These are phyloP conservation scores for Engraulis encrasicolus DNA, from an alignment of 2,113 vertebrate genomes.

Conservation along the genomic window DNA sequence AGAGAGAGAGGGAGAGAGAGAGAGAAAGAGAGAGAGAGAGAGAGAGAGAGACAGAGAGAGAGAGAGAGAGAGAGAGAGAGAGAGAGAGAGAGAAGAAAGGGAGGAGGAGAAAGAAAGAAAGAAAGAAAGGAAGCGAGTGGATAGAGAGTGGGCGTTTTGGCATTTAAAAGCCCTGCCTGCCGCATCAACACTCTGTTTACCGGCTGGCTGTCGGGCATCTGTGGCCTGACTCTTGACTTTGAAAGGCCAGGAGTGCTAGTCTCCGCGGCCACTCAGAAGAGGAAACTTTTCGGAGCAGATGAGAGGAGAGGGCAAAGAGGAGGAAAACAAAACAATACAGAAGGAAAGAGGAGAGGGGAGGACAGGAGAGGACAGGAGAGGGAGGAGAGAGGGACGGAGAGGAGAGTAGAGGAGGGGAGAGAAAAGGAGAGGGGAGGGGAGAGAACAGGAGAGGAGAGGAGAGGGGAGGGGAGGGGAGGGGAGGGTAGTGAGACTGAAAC, in stretches of 20 bases:
- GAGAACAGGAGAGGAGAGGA: background rate
- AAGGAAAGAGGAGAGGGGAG: background rate
- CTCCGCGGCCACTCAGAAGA: background rate
- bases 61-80: slow-evolving; percentile 37
- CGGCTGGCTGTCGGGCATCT: background rate
- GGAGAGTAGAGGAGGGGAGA: background rate
- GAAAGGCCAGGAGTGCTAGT: background rate
- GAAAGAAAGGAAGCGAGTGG: background rate
- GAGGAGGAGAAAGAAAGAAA: background rate
- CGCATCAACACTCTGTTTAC: background rate
- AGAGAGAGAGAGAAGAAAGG: background rate
- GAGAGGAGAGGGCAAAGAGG: background rate
- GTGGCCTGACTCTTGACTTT: background rate
- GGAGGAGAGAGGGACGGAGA: too few species aligned
- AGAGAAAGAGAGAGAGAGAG: slow-evolving; percentile 6
- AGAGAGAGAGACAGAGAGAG: slow-evolving; percentile 33
- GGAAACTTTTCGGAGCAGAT: background rate
- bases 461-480: slow-evolving; percentile 1
- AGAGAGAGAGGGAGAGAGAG: too few species aligned
- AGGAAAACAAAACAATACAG: too few species aligned
- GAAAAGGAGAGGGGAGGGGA: too few species aligned
- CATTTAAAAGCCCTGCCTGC: too few species aligned
- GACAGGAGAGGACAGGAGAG: background rate
- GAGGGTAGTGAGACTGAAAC: slow-evolving; percentile 61
- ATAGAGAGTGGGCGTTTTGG: background rate